phyloP scores from a whole-genome alignment of 2,113 vertebrate genomes.

The Sylvietta virens region DNA sequence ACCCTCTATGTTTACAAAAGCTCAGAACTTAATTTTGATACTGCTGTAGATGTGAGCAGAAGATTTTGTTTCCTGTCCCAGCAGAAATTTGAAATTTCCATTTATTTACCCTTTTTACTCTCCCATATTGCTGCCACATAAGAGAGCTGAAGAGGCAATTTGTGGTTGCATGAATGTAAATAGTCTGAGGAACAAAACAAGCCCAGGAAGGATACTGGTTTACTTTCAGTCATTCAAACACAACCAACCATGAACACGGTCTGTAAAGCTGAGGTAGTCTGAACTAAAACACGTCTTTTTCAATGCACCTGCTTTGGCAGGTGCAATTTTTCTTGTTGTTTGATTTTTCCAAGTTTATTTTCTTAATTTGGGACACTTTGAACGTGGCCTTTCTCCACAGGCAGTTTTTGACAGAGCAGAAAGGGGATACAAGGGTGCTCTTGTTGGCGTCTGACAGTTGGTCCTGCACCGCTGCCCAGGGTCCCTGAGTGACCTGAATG shows the following conservation, averaged over 20 bases:
- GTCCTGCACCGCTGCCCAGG: rapidly evolving
- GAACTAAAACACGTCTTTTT: not conserved
- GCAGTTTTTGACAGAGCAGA: not conserved
- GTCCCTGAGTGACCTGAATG: not conserved
- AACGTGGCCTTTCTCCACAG: not conserved
- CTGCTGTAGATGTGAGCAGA: not conserved
- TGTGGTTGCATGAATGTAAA: not conserved
- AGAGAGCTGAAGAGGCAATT: not conserved
- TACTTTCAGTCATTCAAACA: not conserved
- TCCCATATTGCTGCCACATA: not conserved
- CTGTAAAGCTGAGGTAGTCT: not conserved
- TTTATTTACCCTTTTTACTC: not conserved
- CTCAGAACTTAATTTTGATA: not conserved
- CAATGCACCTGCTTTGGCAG: not conserved
- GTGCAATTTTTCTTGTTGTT: not conserved
- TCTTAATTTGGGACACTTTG: not conserved
- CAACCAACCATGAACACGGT: not conserved
- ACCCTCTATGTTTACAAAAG: not conserved
- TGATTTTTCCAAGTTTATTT: not conserved
- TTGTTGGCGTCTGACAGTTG: not conserved
- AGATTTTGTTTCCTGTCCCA: not conserved
- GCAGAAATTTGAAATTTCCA: not conserved
- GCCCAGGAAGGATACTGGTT: not conserved
- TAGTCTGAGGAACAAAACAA: not conserved
- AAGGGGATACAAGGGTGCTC: not conserved